phyloP scores from a whole-genome alignment of 1,140 invertebrate species.

The Penaeus chinensis region DNA sequence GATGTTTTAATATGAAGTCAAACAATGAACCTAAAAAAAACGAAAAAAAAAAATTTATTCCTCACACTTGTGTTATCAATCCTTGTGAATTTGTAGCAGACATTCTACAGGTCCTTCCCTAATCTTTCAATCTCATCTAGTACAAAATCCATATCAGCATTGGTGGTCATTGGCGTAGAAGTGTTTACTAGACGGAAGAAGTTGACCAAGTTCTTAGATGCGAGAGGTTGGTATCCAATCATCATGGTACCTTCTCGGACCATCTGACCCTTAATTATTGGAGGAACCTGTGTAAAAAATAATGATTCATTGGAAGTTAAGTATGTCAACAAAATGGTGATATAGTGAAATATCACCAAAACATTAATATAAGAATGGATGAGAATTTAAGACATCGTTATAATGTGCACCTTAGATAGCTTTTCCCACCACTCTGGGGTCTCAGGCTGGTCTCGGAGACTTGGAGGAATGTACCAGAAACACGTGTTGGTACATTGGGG shows the following conservation, averaged over 20 bases:
- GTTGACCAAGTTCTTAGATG: constrained; percentile 77
- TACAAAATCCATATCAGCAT: constrained; percentile 75
- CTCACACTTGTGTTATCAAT: too few species aligned
- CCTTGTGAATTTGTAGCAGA: too few species aligned
- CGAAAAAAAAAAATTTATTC: too few species aligned
- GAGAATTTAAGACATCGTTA: too few species aligned
- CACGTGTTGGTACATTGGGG: constrained; percentile 86
- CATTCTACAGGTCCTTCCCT: constrained; percentile 69
- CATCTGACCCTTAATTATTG: constrained; percentile 85
- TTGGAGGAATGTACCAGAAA: constrained; percentile 91
- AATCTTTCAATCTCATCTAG: constrained; percentile 74
- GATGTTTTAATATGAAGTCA: too few species aligned
- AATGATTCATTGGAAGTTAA: too few species aligned
- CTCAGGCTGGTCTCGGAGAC: constrained; percentile 75
- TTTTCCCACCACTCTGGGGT: constrained; percentile 77
- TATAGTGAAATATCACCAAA: too few species aligned
- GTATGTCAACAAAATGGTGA: too few species aligned
- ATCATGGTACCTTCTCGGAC: constrained; percentile 82
- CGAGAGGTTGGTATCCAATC: constrained; percentile 85
- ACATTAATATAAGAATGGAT: too few species aligned
- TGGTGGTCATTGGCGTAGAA: constrained; percentile 77
- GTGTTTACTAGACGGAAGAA: constrained; percentile 90
- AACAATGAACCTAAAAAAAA: too few species aligned
- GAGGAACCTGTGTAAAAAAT: constrained; percentile 76
- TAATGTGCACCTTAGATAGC: constrained; percentile 79